Percentiles rank a stretch among this genome's conserved stretches.
Conservation (phyloP, 1,140 invertebrate species). For the Diorhabda elongata region DNA sequence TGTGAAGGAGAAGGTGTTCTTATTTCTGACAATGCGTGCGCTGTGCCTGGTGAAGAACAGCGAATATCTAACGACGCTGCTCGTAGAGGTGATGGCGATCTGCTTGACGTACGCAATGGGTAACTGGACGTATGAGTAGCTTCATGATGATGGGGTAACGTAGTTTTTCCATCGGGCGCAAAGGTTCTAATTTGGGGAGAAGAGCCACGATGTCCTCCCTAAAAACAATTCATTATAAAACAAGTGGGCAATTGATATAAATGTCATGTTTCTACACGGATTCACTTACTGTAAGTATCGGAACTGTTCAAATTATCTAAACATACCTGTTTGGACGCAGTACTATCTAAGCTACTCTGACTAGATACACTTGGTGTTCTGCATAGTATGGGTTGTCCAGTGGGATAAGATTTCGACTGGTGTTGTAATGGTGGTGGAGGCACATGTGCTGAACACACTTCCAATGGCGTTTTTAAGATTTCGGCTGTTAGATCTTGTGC, state of each 20-base stretch:
- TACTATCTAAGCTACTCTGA: conserved; percentile 72
- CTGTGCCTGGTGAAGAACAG: conserved; percentile 50
- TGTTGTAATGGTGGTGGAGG: conserved; percentile 44
- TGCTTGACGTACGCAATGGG: conserved; percentile 48
- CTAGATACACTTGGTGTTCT: conserved; percentile 76
- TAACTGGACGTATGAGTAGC: conserved; percentile 50
- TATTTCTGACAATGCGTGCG: conserved; percentile 24
- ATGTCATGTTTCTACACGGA: background rate
- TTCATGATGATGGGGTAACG: conserved; percentile 45
- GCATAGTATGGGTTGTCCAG: conserved; percentile 49
- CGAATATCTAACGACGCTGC: conserved; percentile 70
- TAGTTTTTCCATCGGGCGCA: conserved; percentile 64
- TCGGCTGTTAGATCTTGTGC: conserved; percentile 45
- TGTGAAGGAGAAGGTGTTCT: conserved; percentile 52
- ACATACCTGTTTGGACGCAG: conserved; percentile 60
- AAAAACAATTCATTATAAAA: background rate
- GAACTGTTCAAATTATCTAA: background rate
- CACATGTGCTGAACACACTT: conserved; percentile 45
- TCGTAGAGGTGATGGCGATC: conserved; percentile 70
- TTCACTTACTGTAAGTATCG: background rate
- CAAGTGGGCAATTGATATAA: too few species aligned
- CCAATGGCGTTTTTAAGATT: conserved; percentile 49
- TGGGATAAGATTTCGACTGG: conserved; percentile 53
- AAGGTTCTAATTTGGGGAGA: conserved; percentile 75
- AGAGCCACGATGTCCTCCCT: conserved; percentile 60